A percentile compares a stretch with the other conserved stretches of the same genome.
phyloP scores from a whole-genome alignment of 1,140 invertebrate species.

The Bombus picipes region DNA sequence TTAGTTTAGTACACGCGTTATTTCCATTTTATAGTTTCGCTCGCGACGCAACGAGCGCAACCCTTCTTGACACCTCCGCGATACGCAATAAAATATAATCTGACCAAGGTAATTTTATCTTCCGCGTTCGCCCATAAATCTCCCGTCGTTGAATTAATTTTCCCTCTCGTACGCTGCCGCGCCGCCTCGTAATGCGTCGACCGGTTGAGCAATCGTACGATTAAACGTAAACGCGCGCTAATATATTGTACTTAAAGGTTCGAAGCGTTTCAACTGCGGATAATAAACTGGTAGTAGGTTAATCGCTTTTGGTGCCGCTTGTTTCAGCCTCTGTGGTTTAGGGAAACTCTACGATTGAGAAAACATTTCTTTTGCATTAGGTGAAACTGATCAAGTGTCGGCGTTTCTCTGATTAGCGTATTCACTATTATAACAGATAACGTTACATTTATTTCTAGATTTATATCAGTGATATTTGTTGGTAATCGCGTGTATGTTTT shows the following conservation, averaged over 20 bases:
- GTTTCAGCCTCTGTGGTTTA: too few relatives aligned
- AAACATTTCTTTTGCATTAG: background rate
- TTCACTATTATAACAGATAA: background rate
- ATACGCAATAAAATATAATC: constrained; percentile 26
- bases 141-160: constrained; percentile 23
- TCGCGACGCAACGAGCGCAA: background rate
- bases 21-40: background rate
- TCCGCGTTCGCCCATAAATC: constrained; percentile 15
- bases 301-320: background rate
- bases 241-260: constrained; percentile 8
- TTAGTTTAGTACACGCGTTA: background rate
- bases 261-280: background rate
- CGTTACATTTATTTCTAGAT: background rate
- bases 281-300: constrained; percentile 14
- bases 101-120: constrained; percentile 15
- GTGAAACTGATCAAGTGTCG: background rate
- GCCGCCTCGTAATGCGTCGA: background rate
- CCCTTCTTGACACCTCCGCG: background rate
- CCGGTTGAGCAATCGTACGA: constrained; percentile 14
- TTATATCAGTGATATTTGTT: background rate
- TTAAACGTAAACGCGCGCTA: constrained; percentile 29
- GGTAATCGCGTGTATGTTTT: background rate
- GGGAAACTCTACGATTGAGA: background rate
- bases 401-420: background rate
- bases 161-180: background rate